A percentile compares a stretch with the other conserved stretches of the same genome.
phyloP scores from a whole-genome alignment of 1,140 invertebrate species.

The Heterodera schachtii region DNA sequence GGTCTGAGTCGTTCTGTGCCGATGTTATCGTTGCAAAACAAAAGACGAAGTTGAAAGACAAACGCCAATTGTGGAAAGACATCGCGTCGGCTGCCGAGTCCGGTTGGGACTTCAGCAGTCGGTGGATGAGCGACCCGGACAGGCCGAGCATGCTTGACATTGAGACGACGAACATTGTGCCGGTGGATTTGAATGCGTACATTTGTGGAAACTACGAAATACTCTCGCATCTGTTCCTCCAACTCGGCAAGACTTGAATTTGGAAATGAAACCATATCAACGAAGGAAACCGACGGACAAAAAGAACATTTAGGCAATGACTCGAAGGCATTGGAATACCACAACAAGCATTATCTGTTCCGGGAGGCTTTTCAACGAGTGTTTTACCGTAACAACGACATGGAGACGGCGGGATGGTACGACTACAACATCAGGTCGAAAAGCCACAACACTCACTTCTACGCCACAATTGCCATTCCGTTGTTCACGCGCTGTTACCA shows the following conservation, averaged over 20 bases:
- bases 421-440: conserved; percentile 64
- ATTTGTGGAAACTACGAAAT: conserved; percentile 67
- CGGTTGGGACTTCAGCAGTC: conserved; percentile 65
- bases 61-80: conserved; percentile 40
- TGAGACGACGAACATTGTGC: conserved; percentile 66
- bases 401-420: conserved; percentile 74
- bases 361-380: conserved; percentile 67
- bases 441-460: conserved; percentile 76
- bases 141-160: conserved; percentile 58
- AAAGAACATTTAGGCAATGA: conserved; percentile 58
- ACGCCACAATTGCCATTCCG: conserved; percentile 81
- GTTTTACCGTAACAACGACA: conserved; percentile 83
- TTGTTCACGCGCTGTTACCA: conserved; percentile 75
- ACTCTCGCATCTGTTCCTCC: conserved; percentile 63
- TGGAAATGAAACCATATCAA: conserved; percentile 68
- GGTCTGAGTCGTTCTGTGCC: conserved; percentile 49
- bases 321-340: conserved; percentile 36
- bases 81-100: conserved; percentile 50
- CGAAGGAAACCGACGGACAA: conserved; percentile 65
- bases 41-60: conserved; percentile 36
- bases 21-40: conserved; percentile 39
- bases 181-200: conserved; percentile 68
- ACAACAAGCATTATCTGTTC: conserved; percentile 34
- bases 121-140: conserved; percentile 65
- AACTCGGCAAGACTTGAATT: conserved; percentile 73